Percentiles rank a stretch among this genome's conserved stretches.
phyloP scores from a whole-genome alignment of 2,113 vertebrate genomes.

The Ailuropoda melanoleuca region DNA sequence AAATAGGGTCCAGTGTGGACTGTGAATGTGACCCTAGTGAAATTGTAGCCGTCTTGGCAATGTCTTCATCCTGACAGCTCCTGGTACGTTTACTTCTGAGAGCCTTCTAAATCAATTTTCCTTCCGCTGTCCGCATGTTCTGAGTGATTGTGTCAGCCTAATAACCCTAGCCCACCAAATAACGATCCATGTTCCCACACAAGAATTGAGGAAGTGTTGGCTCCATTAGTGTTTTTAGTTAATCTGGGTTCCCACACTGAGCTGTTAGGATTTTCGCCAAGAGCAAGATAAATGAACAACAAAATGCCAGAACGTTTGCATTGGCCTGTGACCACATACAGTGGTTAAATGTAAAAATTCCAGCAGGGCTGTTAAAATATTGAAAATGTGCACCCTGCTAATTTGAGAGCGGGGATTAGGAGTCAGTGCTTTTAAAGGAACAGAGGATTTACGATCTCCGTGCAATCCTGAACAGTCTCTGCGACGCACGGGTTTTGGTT shows the following conservation, averaged over 20 bases:
- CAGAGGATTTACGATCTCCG: neutral
- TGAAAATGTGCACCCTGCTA: no score
- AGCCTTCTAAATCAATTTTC: neutral
- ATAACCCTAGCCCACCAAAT: neutral
- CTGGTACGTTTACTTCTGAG: neutral
- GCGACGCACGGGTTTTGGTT: accelerated
- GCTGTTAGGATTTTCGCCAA: neutral
- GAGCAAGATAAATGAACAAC: neutral
- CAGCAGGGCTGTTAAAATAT: neutral
- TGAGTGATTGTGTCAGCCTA: neutral
- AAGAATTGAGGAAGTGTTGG: neutral
- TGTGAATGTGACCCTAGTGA: neutral
- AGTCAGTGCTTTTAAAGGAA: neutral
- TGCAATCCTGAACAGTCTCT: accelerated
- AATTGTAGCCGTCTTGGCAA: neutral
- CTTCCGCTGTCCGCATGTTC: neutral
- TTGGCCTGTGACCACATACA: neutral
- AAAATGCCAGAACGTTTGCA: accelerated
- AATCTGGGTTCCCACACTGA: neutral
- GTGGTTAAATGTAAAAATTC: neutral
- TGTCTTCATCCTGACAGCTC: no score
- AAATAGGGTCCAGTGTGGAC: no score
- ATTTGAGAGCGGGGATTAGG: no score
- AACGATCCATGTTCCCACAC: neutral
- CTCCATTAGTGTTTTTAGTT: neutral